Base-by-base conservation (phyloP, 2,113 vertebrate genomes). In the Emydura subglobosa region DNA sequence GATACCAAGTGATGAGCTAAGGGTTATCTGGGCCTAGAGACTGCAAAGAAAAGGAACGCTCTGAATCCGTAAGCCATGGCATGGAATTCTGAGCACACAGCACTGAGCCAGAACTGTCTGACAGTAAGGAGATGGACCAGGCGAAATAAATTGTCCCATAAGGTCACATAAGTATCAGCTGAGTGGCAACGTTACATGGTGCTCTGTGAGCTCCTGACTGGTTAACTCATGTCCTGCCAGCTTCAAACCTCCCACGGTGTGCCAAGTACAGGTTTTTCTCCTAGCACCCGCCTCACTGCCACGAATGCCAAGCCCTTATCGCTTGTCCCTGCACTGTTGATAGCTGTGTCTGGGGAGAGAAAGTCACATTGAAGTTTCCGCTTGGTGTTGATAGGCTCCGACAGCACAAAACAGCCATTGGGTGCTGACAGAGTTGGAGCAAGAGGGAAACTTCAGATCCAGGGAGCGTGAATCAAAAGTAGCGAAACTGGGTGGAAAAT, bases 321-420 rank as follows among this genome's bases (percentile, higher is more conserved):
- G n/a, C 57, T 79, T 21, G 76, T 51, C 83, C 93, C 87, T 74
- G 87, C 34, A 59, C 82, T 89, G 88, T 50, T 24, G 83, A 94
- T 96, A 82, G 53, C 90, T 82, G 68, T 88, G 89, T 92, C 96
- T 94, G 92, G 93, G 93, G 83, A 94, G 82, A 96, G 93, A 97
- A 98, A 96, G 98, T 98, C 98, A 98, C 97, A 98, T 97, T 96
- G 97, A 98, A 65, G 90, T 93, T 96, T 97, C 87, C 82, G 89
- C 82, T 80, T 49, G 54, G 29, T 83, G 93, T 42, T 96, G 94
- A 88, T 86, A 96, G 92, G 42, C 89, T 82, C 83, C 47, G 1
- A 0, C 94, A 96, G 96, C 93, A 34, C 78, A 50, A 81, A 80
- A 94, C 85, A 91, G 65, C 83, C 57, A n/a, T 93, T 68, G 76